Base-by-base conservation (phyloP, 2,113 vertebrate genomes). In the Pandion haliaetus region DNA sequence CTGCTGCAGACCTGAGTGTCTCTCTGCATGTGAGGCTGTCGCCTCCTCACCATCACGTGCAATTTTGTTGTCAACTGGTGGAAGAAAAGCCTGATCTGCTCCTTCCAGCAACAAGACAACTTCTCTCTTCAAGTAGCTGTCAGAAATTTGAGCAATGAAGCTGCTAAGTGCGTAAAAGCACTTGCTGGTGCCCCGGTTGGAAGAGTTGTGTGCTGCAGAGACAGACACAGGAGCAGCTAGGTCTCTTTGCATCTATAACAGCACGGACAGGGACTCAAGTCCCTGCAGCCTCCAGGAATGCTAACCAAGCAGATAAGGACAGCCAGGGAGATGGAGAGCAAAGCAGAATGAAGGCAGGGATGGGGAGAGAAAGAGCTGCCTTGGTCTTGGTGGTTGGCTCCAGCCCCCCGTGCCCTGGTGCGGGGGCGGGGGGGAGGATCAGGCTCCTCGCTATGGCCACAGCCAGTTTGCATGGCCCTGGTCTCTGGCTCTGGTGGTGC, bases 401-500 rank as follows among this genome's bases (percentile, higher is more conserved):
- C 65, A 49, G 0, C 63, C 26, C 52, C 26, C 26, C 1, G 0
- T 62, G 14, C 54, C 47, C 1, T 0, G n/a, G n/a, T n/a, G n/a
- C n/a, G n/a, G n/a, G n/a, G n/a, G n/a, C n/a, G n/a, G n/a, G n/a
- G n/a, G n/a, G n/a, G n/a, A n/a, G n/a, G n/a, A n/a, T n/a, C n/a
- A n/a, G n/a, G n/a, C 11, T 76, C 42, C 61, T 87, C 1, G 0
- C 23, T 69, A 38, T 58, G 31, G 14, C 38, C 55, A 32, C 4
- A 5, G 26, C 9, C 21, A 32, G 17, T 78, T 71, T 45, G 9
- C 7, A 11, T 14, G 12, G 29, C 32, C 42, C 24, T 67, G 76
- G 23, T 12, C 6, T 1, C 20, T 66, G 45, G 20, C 17, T 83
- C 28, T 36, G 34, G 14, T 32, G 62, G 42, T 74, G 15, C 25